Conservation (phyloP, 2,113 vertebrate genomes). For the Cranoglanis bouderius region DNA sequence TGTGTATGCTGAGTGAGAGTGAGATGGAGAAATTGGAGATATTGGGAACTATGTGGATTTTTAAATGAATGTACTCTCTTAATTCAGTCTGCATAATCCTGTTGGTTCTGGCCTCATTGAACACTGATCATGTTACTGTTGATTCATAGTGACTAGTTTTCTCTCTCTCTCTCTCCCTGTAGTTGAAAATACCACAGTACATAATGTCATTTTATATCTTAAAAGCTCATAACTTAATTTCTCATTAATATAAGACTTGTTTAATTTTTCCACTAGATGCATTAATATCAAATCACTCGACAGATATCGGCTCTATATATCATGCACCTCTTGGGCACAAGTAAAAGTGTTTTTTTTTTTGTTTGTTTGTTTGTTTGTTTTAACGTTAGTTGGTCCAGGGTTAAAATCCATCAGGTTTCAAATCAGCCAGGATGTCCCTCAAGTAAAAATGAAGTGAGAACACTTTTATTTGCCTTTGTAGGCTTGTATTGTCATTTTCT, state of each 20-base stretch:
- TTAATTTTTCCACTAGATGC: not conserved
- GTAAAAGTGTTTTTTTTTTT: not conserved
- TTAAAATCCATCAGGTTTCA: conserved; percentile 3
- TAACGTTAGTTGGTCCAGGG: not conserved
- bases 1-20: conserved; percentile 30
- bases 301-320: not conserved
- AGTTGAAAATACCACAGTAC: not conserved
- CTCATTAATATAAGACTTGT: not conserved
- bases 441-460: conserved; percentile 19
- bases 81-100: conserved; percentile 22
- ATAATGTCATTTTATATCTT: not conserved
- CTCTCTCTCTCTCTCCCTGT: not conserved
- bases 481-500: not conserved
- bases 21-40: not conserved
- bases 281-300: conserved; percentile 8
- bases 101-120: conserved; percentile 28
- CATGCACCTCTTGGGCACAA: not conserved
- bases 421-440: not conserved
- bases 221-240: conserved; percentile 7
- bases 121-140: conserved; percentile 23
- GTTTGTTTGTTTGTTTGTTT: not conserved
- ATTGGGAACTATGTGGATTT: conserved; percentile 9
- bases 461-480: not conserved
- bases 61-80: conserved; percentile 30
- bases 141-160: not conserved